Percentiles rank a stretch among this genome's conserved stretches.
These are phyloP conservation scores for Mormyrus proboscirostris DNA, from an alignment of 2,797 vertebrate genomes.

Conservation along the genomic window DNA sequence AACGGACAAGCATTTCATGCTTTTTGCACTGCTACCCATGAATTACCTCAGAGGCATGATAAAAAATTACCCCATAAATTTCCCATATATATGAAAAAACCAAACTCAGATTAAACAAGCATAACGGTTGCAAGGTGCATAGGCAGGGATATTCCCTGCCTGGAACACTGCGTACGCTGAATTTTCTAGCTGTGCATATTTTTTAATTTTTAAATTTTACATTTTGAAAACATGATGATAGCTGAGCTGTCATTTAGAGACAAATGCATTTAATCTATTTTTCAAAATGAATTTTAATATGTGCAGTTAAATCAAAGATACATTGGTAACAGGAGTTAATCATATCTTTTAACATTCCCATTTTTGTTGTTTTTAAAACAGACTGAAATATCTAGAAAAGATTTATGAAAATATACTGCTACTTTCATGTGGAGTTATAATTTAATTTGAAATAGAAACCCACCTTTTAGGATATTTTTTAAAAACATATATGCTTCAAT, in stretches of 20 bases:
- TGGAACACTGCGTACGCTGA: neutral
- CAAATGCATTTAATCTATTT: neutral
- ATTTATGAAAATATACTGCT: neutral
- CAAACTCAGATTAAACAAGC: neutral
- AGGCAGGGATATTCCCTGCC: neutral
- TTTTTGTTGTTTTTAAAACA: neutral
- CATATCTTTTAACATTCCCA: neutral
- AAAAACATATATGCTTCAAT: neutral
- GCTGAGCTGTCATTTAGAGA: neutral
- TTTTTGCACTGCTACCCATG: constrained; percentile 14
- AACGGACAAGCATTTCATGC: neutral
- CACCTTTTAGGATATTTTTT: neutral
- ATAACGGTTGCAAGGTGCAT: neutral
- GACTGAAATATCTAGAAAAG: neutral
- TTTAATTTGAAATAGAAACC: neutral
- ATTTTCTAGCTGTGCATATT: neutral
- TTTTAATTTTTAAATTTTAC: neutral
- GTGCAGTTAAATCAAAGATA: neutral
- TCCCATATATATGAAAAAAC: constrained; percentile 20
- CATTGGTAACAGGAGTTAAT: neutral
- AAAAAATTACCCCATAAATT: constrained; percentile 15
- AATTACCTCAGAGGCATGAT: neutral
- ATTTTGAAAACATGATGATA: neutral
- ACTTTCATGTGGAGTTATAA: neutral
- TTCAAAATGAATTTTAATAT: neutral